Evolutionary conservation across 2,797 vertebrate genomes (phyloP).

Genomic region (Florisuga fusca): DNA sequence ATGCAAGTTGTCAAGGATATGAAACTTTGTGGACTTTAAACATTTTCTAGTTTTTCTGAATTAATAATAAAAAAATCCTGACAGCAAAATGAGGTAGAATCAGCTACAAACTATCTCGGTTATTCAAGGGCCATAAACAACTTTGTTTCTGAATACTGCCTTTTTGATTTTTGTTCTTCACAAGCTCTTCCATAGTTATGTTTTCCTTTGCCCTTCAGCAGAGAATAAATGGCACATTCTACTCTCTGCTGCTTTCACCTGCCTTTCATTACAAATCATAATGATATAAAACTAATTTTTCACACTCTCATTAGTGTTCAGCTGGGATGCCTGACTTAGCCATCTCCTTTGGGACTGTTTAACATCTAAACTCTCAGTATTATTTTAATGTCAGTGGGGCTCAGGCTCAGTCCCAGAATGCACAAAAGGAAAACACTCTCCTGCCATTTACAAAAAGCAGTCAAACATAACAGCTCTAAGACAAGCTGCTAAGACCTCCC

Average conservation of each 20-base stretch:
- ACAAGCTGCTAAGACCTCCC: background rate
- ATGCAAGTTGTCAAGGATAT: background rate
- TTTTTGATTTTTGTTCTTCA: background rate
- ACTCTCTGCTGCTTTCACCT: background rate
- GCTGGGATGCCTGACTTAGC: background rate
- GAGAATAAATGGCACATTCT: background rate
- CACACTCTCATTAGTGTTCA: conserved; percentile 14
- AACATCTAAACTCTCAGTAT: background rate
- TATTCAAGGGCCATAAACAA: background rate
- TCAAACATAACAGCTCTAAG: background rate
- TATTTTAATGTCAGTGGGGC: background rate
- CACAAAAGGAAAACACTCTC: background rate
- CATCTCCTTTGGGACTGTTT: background rate
- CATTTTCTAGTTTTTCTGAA: background rate
- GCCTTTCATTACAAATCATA: background rate
- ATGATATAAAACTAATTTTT: background rate
- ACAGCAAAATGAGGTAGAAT: background rate
- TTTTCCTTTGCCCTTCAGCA: conserved; percentile 31
- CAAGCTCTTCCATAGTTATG: conserved; percentile 19
- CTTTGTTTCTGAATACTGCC: background rate
- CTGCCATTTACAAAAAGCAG: background rate
- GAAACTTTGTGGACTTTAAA: background rate
- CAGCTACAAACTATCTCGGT: conserved; percentile 18
- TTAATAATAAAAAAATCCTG: background rate
- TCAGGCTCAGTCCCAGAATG: background rate